Conservation (phyloP, 2,113 vertebrate genomes). For the Pandion haliaetus region DNA sequence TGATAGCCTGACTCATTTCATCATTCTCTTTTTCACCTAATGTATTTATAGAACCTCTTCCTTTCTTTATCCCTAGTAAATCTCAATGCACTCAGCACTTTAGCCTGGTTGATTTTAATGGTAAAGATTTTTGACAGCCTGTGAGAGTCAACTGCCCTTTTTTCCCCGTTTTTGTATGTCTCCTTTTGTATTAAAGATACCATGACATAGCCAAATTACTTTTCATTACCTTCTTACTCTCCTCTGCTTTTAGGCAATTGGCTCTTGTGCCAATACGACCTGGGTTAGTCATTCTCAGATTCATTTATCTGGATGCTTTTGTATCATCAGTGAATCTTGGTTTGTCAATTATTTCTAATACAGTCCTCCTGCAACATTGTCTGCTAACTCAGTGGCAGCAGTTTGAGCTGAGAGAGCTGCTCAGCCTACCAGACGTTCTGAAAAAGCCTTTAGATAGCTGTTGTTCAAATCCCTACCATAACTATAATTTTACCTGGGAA, state of each 20-base stretch:
- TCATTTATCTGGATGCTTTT: neutral
- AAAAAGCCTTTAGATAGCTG: neutral
- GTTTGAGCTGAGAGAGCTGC: neutral
- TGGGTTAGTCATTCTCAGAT: neutral
- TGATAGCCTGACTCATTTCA: neutral
- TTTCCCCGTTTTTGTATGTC: neutral
- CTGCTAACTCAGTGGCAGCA: neutral
- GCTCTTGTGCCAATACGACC: neutral
- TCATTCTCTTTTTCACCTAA: neutral
- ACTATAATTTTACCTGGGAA: neutral
- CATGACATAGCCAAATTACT: neutral
- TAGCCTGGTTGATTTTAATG: neutral
- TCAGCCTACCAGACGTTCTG: neutral
- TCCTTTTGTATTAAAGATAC: neutral
- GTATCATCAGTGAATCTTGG: neutral
- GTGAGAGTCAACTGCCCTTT: neutral
- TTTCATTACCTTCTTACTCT: neutral
- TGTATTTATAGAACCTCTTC: neutral
- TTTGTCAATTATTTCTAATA: neutral
- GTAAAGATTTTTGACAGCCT: neutral
- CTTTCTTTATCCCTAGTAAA: neutral
- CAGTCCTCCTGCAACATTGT: neutral
- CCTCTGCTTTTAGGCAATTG: neutral
- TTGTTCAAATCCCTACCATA: neutral
- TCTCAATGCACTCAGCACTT: neutral